phyloP scores from a whole-genome alignment of 30 jellyfish, hydroid and myxozoan species.

The Turritopsis dohrnii region DNA sequence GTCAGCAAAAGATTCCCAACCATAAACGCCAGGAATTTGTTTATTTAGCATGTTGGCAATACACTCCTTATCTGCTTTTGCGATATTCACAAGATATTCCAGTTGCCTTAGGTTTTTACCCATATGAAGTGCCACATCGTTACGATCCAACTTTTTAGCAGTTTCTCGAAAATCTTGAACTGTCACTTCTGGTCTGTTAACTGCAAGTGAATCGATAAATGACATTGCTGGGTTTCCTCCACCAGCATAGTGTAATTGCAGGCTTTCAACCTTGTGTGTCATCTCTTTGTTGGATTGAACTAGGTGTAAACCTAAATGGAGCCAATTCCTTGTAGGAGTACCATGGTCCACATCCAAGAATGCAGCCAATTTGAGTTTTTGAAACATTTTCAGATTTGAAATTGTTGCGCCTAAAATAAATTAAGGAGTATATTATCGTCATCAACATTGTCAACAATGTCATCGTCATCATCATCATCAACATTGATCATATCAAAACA shows the following conservation, averaged over 20 bases:
- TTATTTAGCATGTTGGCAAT: constrained; percentile 1
- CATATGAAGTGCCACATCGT: not conserved
- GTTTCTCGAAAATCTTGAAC: not conserved
- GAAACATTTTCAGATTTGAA: not conserved
- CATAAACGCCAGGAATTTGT: not conserved
- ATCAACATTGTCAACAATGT: too few species aligned
- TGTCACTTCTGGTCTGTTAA: constrained; percentile 1
- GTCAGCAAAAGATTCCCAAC: not conserved
- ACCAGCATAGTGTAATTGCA: constrained; percentile 5
- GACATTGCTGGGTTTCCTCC: constrained; percentile 8
- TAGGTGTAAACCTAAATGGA: not conserved
- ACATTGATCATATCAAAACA: too few species aligned
- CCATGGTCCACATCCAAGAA: constrained; percentile 3
- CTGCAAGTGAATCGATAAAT: not conserved
- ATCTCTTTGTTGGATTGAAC: not conserved
- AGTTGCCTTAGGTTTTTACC: not conserved
- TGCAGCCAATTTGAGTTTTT: not conserved
- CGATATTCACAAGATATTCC: not conserved
- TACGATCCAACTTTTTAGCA: not conserved
- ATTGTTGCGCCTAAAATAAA: not conserved
- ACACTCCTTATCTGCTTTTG: not conserved
- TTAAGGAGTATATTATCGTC: too few species aligned
- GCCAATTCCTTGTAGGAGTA: not conserved
- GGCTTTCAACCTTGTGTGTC: not conserved
- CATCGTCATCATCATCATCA: too few species aligned